phyloP scores from a whole-genome alignment of 2,888 invertebrate species.

The Euplexia lucipara region DNA sequence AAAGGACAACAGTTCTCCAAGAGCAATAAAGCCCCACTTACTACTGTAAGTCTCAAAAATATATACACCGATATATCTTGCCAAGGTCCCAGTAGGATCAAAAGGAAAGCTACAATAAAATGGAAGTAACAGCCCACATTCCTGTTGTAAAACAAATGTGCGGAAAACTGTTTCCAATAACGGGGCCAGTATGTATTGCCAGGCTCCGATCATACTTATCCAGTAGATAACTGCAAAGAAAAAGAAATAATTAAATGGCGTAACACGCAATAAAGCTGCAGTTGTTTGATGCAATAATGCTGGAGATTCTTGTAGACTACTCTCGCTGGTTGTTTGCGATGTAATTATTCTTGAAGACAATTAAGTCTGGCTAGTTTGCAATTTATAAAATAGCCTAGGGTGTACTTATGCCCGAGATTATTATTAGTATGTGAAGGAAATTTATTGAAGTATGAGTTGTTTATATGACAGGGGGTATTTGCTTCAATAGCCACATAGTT shows the following conservation, averaged over 20 bases:
- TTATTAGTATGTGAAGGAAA: background rate
- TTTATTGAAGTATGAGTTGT: too few species aligned
- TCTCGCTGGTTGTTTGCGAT: constrained; percentile 34
- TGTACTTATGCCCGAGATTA: background rate
- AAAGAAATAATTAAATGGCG: constrained; percentile 39
- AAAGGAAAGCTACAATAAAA: constrained; percentile 76
- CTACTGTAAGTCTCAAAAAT: constrained; percentile 73
- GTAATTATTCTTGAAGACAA: constrained; percentile 37
- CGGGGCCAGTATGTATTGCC: constrained; percentile 71
- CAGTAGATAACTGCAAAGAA: constrained; percentile 73
- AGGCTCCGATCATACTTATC: constrained; percentile 70
- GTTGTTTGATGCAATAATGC: constrained; percentile 18
- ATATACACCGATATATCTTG: constrained; percentile 73
- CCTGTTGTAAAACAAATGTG: constrained; percentile 69
- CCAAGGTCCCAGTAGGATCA: constrained; percentile 71
- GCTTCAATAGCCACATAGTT: too few species aligned
- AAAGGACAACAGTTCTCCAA: constrained; percentile 56
- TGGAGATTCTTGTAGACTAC: constrained; percentile 21
- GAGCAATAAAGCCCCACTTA: constrained; percentile 69
- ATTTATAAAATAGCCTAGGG: background rate
- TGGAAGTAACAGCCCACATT: constrained; percentile 69
- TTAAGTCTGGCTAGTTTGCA: constrained; percentile 14
- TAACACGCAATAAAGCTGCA: constrained; percentile 41
- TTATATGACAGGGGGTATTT: too few species aligned
- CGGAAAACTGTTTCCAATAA: constrained; percentile 68